phyloP scores from a whole-genome alignment of 2,888 invertebrate genomes.

The Nomada lathburiana region DNA sequence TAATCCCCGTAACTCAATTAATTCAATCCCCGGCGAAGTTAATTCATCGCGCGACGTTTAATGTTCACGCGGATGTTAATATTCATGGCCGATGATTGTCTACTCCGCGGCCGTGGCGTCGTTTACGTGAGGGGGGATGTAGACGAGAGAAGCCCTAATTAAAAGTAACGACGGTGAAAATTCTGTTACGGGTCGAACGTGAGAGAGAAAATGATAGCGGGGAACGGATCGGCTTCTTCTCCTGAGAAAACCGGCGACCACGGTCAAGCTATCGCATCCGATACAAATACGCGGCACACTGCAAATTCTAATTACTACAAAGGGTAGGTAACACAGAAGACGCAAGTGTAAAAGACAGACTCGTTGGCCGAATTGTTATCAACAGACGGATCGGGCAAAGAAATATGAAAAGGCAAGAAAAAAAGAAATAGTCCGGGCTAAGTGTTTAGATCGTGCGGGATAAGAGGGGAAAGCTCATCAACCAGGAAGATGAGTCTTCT shows the following conservation, averaged over 20 bases:
- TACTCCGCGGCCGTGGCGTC: slow-evolving; percentile 2
- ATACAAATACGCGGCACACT: not conserved
- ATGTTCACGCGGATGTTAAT: slow-evolving; percentile 42
- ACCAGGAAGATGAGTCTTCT: slow-evolving; percentile 28
- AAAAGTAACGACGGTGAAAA: slow-evolving; percentile 46
- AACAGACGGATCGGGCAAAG: not conserved
- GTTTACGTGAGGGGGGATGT: slow-evolving; percentile 7
- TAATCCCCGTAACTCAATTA: slow-evolving; percentile 50
- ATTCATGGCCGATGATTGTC: slow-evolving; percentile 45
- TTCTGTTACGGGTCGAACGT: slow-evolving; percentile 5
- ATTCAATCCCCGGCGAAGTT: slow-evolving; percentile 48
- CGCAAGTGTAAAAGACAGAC: not conserved
- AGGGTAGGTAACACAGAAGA: too few species aligned
- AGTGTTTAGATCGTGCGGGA: not conserved
- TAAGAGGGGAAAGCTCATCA: slow-evolving; percentile 1
- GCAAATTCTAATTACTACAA: not conserved
- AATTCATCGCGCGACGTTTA: slow-evolving; percentile 44
- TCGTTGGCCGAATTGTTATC: slow-evolving; percentile 2
- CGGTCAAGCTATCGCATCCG: not conserved
- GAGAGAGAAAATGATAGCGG: not conserved
- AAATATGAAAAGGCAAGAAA: not conserved
- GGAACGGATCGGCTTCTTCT: not conserved
- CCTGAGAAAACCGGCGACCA: not conserved
- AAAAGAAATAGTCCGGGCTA: not conserved
- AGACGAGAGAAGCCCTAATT: slow-evolving; percentile 21